phyloP scores from a whole-genome alignment of 1,140 invertebrate genomes.

The Calephelis virginiensis region DNA sequence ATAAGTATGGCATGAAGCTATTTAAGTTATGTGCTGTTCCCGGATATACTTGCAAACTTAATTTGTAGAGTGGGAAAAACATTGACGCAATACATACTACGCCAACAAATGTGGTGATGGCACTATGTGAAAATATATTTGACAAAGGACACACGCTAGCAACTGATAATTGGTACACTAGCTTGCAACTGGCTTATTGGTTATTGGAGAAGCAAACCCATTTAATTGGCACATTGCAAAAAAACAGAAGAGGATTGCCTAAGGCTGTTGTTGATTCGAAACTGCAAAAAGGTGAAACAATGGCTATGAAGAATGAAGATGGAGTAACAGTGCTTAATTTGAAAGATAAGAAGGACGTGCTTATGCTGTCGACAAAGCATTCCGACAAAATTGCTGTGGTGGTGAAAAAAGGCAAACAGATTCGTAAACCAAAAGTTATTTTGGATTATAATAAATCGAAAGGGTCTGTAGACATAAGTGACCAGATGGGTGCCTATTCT shows the following conservation, averaged over 20 bases:
- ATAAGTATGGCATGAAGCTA: slow-evolving; percentile 64
- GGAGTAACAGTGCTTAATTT: slow-evolving; percentile 67
- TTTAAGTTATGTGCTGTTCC: slow-evolving; percentile 49
- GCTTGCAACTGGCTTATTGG: slow-evolving; percentile 57
- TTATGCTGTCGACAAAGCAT: slow-evolving; percentile 66
- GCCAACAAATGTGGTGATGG: slow-evolving; percentile 49
- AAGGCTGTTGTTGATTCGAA: slow-evolving; percentile 58
- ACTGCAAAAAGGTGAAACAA: slow-evolving; percentile 58
- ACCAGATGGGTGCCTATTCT: slow-evolving; percentile 64
- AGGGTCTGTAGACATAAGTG: slow-evolving; percentile 54
- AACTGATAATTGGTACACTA: slow-evolving; percentile 71
- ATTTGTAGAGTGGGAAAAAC: slow-evolving; percentile 52
- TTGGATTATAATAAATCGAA: slow-evolving; percentile 65
- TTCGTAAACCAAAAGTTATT: slow-evolving; percentile 58
- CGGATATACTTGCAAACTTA: slow-evolving; percentile 50
- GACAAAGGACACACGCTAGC: slow-evolving; percentile 54
- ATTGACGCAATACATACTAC: slow-evolving; percentile 45
- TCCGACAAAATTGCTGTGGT: slow-evolving; percentile 43
- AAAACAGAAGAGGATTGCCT: slow-evolving; percentile 61
- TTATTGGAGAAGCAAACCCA: slow-evolving; percentile 67
- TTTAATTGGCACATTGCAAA: slow-evolving; percentile 68
- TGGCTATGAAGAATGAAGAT: slow-evolving; percentile 56
- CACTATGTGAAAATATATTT: slow-evolving; percentile 45
- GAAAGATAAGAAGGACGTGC: slow-evolving; percentile 28
- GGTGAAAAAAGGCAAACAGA: slow-evolving; percentile 42